Evolutionary conservation across 2,797 vertebrate species (phyloP).

Genomic region (Lateolabrax maculatus): DNA sequence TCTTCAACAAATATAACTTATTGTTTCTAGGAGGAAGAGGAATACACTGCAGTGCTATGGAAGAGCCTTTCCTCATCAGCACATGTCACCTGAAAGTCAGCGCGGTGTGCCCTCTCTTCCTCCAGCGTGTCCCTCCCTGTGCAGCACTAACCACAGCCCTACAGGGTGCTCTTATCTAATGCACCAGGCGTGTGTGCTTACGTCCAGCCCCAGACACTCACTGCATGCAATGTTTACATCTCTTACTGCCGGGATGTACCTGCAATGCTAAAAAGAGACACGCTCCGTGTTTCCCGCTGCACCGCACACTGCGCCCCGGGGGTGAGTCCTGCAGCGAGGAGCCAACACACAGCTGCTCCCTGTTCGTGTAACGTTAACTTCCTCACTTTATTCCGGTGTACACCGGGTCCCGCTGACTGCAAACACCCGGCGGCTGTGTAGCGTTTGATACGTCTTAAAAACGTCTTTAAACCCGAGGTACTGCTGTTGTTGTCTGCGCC

Average conservation of each 20-base stretch:
- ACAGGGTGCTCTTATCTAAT: neutral
- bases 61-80: neutral
- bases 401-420: neutral
- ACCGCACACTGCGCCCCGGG: neutral
- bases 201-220: neutral
- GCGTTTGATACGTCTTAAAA: neutral
- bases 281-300: neutral
- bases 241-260: neutral
- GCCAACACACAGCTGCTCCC: neutral
- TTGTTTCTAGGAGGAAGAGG: neutral
- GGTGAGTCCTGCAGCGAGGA: neutral
- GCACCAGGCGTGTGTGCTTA: neutral
- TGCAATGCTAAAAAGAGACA: neutral
- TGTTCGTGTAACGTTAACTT: constrained; percentile 3
- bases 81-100: neutral
- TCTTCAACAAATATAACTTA: neutral
- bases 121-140: neutral
- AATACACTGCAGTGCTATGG: neutral
- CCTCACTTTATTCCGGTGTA: neutral
- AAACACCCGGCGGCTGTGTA: neutral
- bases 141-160: neutral
- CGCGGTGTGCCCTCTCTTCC: neutral
- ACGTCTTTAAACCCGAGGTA: neutral
- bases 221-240: too few species aligned
- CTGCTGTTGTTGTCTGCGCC: neutral